Percentiles rank a stretch among this genome's conserved stretches.
phyloP scores from a whole-genome alignment of 2,888 invertebrate genomes.

The Tetheella fluctuosa region DNA sequence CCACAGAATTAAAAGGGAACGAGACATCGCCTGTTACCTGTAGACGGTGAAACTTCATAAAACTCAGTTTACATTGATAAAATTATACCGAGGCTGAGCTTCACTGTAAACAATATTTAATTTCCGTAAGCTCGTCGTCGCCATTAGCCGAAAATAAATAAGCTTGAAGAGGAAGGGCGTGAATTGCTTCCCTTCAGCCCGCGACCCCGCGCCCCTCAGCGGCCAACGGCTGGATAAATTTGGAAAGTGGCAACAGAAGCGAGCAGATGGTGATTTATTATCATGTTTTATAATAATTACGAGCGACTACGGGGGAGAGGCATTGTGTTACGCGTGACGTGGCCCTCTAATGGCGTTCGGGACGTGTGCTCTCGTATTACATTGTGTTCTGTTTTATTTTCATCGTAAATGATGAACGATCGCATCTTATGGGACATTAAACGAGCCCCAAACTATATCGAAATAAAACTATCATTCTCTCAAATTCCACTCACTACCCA shows the following conservation, averaged over 20 bases:
- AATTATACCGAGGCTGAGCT: conserved; percentile 57
- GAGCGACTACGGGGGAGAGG: conserved; percentile 56
- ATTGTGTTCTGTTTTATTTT: conserved; percentile 54
- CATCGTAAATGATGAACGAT: conserved; percentile 45
- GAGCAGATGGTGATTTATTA: conserved; percentile 81
- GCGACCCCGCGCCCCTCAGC: conserved; percentile 20
- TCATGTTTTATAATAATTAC: conserved; percentile 80
- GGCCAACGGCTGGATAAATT: conserved; percentile 64
- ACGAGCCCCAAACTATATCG: neutral
- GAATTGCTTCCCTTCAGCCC: conserved; percentile 51
- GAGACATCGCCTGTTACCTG: conserved; percentile 9
- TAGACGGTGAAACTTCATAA: conserved; percentile 37
- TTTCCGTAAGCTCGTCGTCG: conserved; percentile 69
- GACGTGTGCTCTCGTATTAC: conserved; percentile 52
- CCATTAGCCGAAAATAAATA: conserved; percentile 77
- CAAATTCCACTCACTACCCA: neutral
- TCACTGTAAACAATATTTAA: conserved; percentile 68
- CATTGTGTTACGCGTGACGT: conserved; percentile 53
- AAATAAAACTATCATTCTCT: neutral
- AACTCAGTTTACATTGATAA: conserved; percentile 43
- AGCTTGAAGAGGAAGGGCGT: conserved; percentile 63
- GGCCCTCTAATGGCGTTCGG: conserved; percentile 52
- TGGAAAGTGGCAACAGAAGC: conserved; percentile 76
- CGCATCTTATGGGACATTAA: conserved; percentile 33
- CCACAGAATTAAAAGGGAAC: conserved; percentile 29